phyloP scores from a whole-genome alignment of 37 sponge, comb jelly and placozoan genomes.

The Halichondria panicea region DNA sequence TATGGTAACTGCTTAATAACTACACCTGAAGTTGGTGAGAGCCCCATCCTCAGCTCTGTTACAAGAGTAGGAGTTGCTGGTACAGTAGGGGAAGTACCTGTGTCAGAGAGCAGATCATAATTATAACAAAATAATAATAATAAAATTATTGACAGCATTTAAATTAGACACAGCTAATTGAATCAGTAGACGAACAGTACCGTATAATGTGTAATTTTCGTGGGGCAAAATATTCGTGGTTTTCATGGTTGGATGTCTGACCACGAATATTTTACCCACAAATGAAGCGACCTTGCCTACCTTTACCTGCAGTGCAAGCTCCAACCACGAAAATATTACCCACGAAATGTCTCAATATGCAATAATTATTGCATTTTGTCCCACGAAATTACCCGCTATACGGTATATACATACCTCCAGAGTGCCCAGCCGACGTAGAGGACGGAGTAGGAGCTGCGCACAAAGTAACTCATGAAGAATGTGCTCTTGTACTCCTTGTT shows the following conservation, averaged over 20 bases:
- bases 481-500: slow-evolving; percentile 24
- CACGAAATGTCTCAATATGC: too few relatives aligned
- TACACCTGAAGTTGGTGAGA: slow-evolving; percentile 14
- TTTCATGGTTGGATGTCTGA: too few relatives aligned
- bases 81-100: slow-evolving; percentile 63
- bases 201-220: too few relatives aligned
- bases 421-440: slow-evolving; percentile 46
- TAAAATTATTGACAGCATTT: not conserved
- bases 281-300: too few relatives aligned
- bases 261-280: too few relatives aligned
- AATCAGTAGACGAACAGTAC: too few relatives aligned
- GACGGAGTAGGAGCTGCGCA: slow-evolving; percentile 50
- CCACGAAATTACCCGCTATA: too few relatives aligned
- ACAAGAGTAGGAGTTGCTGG: slow-evolving; percentile 50
- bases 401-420: slow-evolving; percentile 53
- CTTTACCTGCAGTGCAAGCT: too few relatives aligned
- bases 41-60: slow-evolving; percentile 54
- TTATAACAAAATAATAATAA: not conserved
- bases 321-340: too few relatives aligned
- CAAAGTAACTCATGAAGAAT: slow-evolving; percentile 53
- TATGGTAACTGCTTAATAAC: not conserved
- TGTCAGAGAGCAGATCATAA: not conserved
- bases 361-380: too few relatives aligned
- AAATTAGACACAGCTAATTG: not conserved
- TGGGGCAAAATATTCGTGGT: too few relatives aligned